Percentiles rank a stretch among this genome's conserved stretches.
Evolutionary conservation across 2,888 invertebrate genomes (phyloP).

Genomic region (Ornithoptera priamus): DNA sequence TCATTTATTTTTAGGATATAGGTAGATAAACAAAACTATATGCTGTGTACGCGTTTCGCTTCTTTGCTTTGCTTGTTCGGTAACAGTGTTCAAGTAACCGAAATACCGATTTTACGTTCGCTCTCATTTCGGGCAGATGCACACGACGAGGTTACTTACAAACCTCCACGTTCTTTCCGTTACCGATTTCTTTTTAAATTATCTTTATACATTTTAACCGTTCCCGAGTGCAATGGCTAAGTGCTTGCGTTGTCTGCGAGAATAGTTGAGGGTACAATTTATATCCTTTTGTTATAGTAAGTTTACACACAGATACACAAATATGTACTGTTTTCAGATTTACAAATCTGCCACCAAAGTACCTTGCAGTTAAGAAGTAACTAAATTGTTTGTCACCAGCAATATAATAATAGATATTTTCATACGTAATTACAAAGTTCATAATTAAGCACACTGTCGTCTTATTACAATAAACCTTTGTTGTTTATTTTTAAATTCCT

Average conservation of each 20-base stretch:
- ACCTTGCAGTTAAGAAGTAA: too few relatives aligned
- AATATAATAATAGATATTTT: conserved; percentile 3
- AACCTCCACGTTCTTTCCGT: conserved; percentile 29
- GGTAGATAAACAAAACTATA: conserved; percentile 59
- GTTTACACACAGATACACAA: too few relatives aligned
- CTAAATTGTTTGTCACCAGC: conserved; percentile 27
- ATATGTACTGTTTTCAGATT: too few relatives aligned
- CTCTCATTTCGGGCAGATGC: conserved; percentile 48
- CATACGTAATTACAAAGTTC: background rate
- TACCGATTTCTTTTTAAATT: conserved; percentile 31
- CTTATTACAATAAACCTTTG: too few relatives aligned
- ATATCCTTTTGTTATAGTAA: too few relatives aligned
- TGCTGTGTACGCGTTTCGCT: conserved; percentile 54
- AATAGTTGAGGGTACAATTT: too few relatives aligned
- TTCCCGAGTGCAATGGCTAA: too few relatives aligned
- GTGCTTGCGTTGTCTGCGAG: too few relatives aligned
- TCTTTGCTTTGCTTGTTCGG: conserved; percentile 59
- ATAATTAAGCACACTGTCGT: background rate
- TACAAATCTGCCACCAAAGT: too few relatives aligned
- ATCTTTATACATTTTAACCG: background rate
- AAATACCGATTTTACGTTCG: conserved; percentile 51
- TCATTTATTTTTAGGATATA: conserved; percentile 73
- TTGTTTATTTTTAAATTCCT: too few relatives aligned
- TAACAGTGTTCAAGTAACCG: conserved; percentile 51
- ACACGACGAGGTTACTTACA: conserved; percentile 38